Percentiles rank a stretch among this genome's conserved stretches.
Conservation (phyloP, 2,113 vertebrate species). For the Hymenochirus boettgeri region DNA sequence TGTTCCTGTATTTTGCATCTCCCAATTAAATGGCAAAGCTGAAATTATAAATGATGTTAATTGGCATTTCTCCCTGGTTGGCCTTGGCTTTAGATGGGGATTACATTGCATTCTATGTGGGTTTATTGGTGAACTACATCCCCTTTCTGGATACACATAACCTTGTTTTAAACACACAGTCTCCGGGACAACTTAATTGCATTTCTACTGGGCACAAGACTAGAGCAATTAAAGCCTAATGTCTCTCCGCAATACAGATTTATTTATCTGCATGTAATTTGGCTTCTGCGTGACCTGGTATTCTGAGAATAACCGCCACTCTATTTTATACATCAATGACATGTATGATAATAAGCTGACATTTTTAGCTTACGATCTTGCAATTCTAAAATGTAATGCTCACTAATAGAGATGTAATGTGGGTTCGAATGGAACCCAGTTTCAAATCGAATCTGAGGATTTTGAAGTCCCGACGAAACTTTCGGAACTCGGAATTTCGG, state of each 20-base stretch:
- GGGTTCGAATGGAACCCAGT: too few relatives aligned
- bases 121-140: background rate
- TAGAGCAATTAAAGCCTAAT: background rate
- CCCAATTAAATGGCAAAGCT: conserved; percentile 52
- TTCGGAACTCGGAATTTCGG: too few relatives aligned
- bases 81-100: conserved; percentile 43
- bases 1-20: conserved; percentile 26
- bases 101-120: conserved; percentile 26
- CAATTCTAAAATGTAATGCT: background rate
- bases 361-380: background rate
- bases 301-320: conserved; percentile 1
- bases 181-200: background rate
- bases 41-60: conserved; percentile 50
- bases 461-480: too few relatives aligned
- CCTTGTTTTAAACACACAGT: conserved; percentile 28
- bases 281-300: conserved; percentile 18
- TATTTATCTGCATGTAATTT: conserved; percentile 9
- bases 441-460: too few relatives aligned
- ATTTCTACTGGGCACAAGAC: conserved; percentile 23
- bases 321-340: too few relatives aligned
- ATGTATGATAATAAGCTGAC: too few relatives aligned
- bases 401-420: background rate
- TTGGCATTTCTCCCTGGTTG: conserved; percentile 51
- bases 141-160: conserved; percentile 5
- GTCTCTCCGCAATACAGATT: background rate